These are phyloP conservation scores for Drosophila histrio DNA, from an alignment of 2,888 invertebrate genomes.

Conservation along the genomic window DNA sequence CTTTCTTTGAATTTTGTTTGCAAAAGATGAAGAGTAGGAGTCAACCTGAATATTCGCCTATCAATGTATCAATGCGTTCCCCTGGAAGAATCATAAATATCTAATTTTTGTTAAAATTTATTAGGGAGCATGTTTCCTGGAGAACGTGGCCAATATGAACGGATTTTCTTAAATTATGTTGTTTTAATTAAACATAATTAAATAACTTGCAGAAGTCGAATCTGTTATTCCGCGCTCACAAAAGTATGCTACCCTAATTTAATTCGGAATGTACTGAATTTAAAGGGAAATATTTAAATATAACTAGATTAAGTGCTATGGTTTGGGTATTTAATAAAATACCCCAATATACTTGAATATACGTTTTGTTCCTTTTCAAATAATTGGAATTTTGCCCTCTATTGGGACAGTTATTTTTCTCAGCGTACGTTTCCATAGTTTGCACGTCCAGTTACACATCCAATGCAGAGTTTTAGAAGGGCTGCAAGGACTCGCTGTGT, in stretches of 20 bases:
- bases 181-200: not conserved
- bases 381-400: not conserved
- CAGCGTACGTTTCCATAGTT: constrained; percentile 15
- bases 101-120: no score
- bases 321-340: not conserved
- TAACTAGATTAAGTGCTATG: not conserved
- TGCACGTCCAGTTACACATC: constrained; percentile 1
- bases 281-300: not conserved
- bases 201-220: not conserved
- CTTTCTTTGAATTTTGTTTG: no score
- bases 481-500: constrained; percentile 15
- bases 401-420: constrained; percentile 4
- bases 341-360: not conserved
- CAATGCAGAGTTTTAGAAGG: constrained; percentile 9
- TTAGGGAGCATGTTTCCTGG: no score
- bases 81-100: no score
- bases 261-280: not conserved
- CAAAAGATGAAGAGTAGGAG: no score
- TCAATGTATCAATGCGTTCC: no score
- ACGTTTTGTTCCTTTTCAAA: not conserved
- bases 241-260: not conserved
- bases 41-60: no score
- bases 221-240: not conserved
- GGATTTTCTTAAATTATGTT: not conserved
- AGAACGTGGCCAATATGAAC: no score